phyloP scores from a whole-genome alignment of 2,888 invertebrate species.

The Mesopsocus fuscifrons region DNA sequence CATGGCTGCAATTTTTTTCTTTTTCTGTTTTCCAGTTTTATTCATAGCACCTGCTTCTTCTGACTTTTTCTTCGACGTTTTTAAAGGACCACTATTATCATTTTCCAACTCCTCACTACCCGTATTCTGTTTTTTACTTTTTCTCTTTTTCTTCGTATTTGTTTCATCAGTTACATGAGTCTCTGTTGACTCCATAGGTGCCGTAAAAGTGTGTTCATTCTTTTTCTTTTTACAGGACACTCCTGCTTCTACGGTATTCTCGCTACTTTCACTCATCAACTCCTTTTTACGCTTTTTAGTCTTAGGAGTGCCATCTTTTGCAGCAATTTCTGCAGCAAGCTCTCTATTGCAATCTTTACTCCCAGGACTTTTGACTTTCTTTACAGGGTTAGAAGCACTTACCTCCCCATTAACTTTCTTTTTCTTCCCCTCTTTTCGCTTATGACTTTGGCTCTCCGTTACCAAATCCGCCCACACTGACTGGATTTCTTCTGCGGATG shows the following conservation, averaged over 20 bases:
- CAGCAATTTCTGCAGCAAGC: conserved; percentile 6
- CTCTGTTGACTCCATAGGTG: too few relatives aligned
- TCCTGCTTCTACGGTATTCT: conserved; percentile 7
- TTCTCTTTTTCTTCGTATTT: conserved; percentile 12
- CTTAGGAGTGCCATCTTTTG: conserved; percentile 1
- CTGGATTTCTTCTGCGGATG: not conserved
- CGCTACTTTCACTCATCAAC: too few relatives aligned
- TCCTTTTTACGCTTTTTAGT: conserved; percentile 12
- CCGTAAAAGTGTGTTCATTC: conserved; percentile 10
- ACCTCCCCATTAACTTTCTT: conserved; percentile 11
- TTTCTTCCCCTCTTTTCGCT: conserved; percentile 17
- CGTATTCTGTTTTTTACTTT: conserved; percentile 13
- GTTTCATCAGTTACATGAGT: too few relatives aligned
- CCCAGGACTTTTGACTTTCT: conserved; percentile 8
- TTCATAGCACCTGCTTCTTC: conserved; percentile 17
- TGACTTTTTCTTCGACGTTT: conserved; percentile 8
- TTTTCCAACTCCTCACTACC: conserved; percentile 8
- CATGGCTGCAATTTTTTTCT: conserved; percentile 17
- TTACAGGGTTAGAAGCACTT: conserved; percentile 11
- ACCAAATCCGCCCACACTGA: conserved; percentile 12
- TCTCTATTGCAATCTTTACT: too few relatives aligned
- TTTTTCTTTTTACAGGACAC: conserved; percentile 3
- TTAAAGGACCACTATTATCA: not conserved
- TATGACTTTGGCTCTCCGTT: conserved; percentile 27
- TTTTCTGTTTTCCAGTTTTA: conserved; percentile 18